These are phyloP conservation scores for Meloidogyne floridensis DNA, from an alignment of 1,140 invertebrate species.

Conservation along the genomic window DNA sequence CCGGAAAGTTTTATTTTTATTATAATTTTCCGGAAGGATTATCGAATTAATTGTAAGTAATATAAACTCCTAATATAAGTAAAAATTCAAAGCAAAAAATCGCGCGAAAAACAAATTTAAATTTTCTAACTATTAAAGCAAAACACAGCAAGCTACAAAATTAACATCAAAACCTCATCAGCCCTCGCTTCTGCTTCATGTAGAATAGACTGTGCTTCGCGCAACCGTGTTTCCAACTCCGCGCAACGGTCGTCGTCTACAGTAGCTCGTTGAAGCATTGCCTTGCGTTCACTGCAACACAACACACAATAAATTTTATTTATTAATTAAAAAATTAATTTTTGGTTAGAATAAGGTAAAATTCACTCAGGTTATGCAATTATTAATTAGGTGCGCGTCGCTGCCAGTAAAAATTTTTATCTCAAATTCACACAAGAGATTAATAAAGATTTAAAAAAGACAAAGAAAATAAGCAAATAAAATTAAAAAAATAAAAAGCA, in stretches of 20 bases:
- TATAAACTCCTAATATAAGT: no score
- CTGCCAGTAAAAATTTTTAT: no score
- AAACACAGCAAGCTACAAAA: not conserved
- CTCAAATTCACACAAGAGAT: not conserved
- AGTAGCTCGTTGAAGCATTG: slow-evolving; percentile 63
- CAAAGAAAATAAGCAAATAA: not conserved
- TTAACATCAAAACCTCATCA: slow-evolving; percentile 61
- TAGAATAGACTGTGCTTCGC: slow-evolving; percentile 63
- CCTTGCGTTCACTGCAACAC: slow-evolving; percentile 63
- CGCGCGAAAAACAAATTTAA: not conserved
- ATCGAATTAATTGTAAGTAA: no score
- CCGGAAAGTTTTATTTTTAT: no score
- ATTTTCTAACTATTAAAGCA: not conserved
- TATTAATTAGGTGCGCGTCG: no score
- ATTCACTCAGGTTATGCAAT: not conserved
- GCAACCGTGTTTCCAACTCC: slow-evolving; percentile 64
- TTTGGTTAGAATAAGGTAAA: not conserved
- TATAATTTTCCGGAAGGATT: no score
- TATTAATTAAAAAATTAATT: not conserved
- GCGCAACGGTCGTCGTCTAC: slow-evolving; percentile 66
- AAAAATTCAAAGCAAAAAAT: no score
- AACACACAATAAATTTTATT: not conserved
- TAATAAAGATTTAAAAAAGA: not conserved
- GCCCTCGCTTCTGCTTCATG: slow-evolving; percentile 65
- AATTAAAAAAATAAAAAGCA: not conserved